These are phyloP conservation scores for Trematomus bernacchii DNA, from an alignment of 2,797 vertebrate species.

Conservation along the genomic window DNA sequence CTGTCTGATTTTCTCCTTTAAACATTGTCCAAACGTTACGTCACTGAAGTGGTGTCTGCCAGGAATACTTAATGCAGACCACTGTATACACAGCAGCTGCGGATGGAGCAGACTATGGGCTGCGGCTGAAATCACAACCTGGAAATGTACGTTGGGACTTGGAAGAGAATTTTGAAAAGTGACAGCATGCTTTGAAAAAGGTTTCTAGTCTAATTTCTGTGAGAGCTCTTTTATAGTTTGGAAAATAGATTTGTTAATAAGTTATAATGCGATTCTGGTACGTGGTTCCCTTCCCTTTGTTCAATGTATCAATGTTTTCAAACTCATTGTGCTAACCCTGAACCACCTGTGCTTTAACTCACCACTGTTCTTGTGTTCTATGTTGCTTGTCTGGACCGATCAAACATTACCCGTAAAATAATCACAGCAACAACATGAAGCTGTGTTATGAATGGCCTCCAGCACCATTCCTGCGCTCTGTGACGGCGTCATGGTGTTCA, in stretches of 20 bases:
- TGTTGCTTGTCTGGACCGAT: constrained; percentile 43
- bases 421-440: constrained; percentile 34
- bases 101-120: constrained; percentile 4
- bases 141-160: neutral
- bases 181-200: constrained; percentile 12
- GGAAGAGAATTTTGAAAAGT: constrained; percentile 20
- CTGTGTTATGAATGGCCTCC: constrained; percentile 69
- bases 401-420: constrained; percentile 11
- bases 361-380: constrained; percentile 2
- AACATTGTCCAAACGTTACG: constrained; percentile 44
- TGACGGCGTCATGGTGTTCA: constrained; percentile 27
- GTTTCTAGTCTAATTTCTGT: constrained; percentile 3
- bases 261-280: constrained; percentile 4
- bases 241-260: constrained; percentile 7
- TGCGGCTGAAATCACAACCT: constrained; percentile 35
- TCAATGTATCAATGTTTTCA: constrained; percentile 11
- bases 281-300: constrained; percentile 24
- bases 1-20: constrained; percentile 47
- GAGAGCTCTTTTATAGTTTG: neutral
- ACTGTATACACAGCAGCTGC: constrained; percentile 14
- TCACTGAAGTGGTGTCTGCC: constrained; percentile 39
- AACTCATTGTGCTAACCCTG: constrained; percentile 16
- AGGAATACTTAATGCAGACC: constrained; percentile 21
- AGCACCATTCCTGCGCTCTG: constrained; percentile 54
- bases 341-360: constrained; percentile 21